A percentile compares a stretch with the other conserved stretches of the same genome.
Evolutionary conservation across 2,113 vertebrate genomes (phyloP).

Genomic region (Vanacampus margaritifer): DNA sequence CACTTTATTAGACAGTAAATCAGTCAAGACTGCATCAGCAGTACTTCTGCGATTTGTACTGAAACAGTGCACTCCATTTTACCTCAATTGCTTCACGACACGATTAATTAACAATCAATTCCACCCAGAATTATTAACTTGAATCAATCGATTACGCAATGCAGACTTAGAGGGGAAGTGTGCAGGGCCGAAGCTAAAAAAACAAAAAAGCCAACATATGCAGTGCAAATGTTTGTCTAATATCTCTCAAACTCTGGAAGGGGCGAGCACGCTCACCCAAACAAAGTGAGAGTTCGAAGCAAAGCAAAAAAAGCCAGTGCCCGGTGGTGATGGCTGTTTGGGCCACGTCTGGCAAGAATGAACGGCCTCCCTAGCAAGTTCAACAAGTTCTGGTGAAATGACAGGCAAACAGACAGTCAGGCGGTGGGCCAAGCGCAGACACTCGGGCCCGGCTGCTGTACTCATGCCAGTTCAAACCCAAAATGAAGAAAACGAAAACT

Average conservation of each 20-base stretch:
- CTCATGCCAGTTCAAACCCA: conserved; percentile 54
- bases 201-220: neutral
- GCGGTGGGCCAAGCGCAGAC: conserved; percentile 52
- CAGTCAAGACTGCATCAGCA: neutral
- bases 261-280: neutral
- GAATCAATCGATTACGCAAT: neutral
- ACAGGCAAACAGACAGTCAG: conserved; percentile 49
- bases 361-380: conserved; percentile 47
- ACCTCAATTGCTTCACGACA: neutral
- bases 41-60: neutral
- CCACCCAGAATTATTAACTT: too few species aligned
- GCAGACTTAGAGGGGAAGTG: neutral
- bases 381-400: conserved; percentile 65
- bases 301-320: neutral
- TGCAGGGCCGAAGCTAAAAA: neutral
- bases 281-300: neutral
- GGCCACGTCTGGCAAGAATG: conserved; percentile 19
- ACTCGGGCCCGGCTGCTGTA: conserved; percentile 50
- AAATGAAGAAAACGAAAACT: conserved; percentile 25
- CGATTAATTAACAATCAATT: neutral
- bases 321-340: neutral
- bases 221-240: neutral
- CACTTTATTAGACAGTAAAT: neutral
- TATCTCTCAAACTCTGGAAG: neutral
- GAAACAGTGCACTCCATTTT: neutral